A percentile compares a stretch with the other conserved stretches of the same genome.
phyloP scores from a whole-genome alignment of 2,797 vertebrate genomes.

The Urocyon cinereoargenteus region DNA sequence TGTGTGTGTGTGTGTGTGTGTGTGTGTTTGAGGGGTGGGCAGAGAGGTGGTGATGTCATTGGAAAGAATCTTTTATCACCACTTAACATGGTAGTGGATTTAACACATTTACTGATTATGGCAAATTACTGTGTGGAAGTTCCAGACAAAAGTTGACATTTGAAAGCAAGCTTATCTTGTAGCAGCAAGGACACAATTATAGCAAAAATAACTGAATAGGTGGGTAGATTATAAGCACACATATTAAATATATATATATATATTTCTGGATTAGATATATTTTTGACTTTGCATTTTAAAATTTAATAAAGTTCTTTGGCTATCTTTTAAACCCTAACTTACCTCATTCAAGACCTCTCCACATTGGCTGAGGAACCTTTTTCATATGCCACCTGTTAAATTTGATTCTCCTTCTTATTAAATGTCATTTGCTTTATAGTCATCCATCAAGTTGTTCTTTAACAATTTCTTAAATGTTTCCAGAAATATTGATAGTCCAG shows the following conservation, averaged over 20 bases:
- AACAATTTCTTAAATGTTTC: slow-evolving; percentile 50
- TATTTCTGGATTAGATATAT: neutral
- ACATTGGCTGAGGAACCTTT: neutral
- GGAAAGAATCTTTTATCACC: neutral
- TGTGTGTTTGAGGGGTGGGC: neutral
- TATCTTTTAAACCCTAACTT: slow-evolving; percentile 42
- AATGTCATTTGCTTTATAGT: slow-evolving; percentile 23
- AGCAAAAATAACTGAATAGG: neutral
- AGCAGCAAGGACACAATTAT: neutral
- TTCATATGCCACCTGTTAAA: neutral
- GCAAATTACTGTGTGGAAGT: neutral
- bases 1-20: neutral
- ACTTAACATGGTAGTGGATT: neutral
- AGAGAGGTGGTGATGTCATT: neutral
- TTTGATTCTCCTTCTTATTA: slow-evolving; percentile 50
- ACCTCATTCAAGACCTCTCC: neutral
- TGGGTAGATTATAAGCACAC: neutral
- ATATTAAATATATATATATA: neutral
- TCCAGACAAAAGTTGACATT: slow-evolving; percentile 35
- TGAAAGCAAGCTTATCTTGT: slow-evolving; percentile 27
- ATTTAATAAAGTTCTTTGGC: neutral
- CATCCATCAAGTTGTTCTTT: slow-evolving; percentile 46
- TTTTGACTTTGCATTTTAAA: slow-evolving; percentile 32
- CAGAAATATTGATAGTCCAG: slow-evolving; percentile 48
- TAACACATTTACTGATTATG: neutral